Evolutionary conservation across 2,797 vertebrate genomes (phyloP), one percentile per base, ranked within the genome.

Genomic region (Mastacembelus armatus): DNA sequence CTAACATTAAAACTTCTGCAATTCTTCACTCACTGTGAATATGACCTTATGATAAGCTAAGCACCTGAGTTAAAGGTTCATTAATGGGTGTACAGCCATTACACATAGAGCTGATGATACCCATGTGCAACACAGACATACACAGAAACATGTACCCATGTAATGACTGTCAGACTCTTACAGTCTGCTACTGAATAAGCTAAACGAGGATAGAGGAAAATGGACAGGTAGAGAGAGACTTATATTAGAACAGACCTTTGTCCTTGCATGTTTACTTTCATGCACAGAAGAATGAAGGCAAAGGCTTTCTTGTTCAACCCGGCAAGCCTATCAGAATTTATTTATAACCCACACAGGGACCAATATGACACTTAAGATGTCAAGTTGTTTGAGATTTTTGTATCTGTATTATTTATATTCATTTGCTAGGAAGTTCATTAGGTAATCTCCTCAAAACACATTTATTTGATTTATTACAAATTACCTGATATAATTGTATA

Each of bases 341-440:
- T 84, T 87, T 77, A 80, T 80, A 74, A 26, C 44, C 57, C 22
- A n/a, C n/a, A n/a, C n/a, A n/a, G n/a, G n/a, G n/a, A n/a, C n/a
- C n/a, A n/a, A n/a, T n/a, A n/a, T n/a, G n/a, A n/a, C n/a, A n/a
- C n/a, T n/a, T n/a, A n/a, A n/a, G n/a, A n/a, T n/a, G n/a, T n/a
- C n/a, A n/a, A n/a, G n/a, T n/a, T n/a, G n/a, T n/a, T n/a, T n/a
- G n/a, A n/a, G n/a, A n/a, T n/a, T n/a, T n/a, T n/a, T n/a, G n/a
- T n/a, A n/a, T n/a, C n/a, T n/a, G n/a, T n/a, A n/a, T n/a, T n/a
- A n/a, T n/a, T n/a, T n/a, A n/a, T n/a, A n/a, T n/a, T n/a, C n/a
- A n/a, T n/a, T n/a, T n/a, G n/a, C n/a, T n/a, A n/a, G n/a, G n/a
- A n/a, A n/a, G n/a, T n/a, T n/a, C n/a, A n/a, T n/a, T n/a, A n/a